Base-by-base conservation (phyloP, 2,113 vertebrate species). In the Gadus chalcogrammus region DNA sequence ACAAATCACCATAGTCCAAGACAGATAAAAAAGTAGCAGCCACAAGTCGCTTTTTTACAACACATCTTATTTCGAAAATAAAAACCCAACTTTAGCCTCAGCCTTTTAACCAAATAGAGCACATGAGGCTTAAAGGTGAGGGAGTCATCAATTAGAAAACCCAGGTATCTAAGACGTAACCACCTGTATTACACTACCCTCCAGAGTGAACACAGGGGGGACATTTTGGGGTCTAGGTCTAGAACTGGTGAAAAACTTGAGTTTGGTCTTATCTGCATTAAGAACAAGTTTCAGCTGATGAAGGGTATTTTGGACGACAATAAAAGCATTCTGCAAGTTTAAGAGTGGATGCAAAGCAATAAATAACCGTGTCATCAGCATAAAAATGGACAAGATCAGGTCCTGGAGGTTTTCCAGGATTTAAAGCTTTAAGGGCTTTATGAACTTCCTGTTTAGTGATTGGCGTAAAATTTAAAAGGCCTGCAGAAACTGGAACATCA, bases 311-410 rank as follows among this genome's bases (percentile, higher is more conserved):
- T 58, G 59, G 59, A 61, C 18, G 18, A 61, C n/a, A 61, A 61
- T 61, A 6, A n/a, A 61, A 61, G 59, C 59, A 61, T 61, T 61
- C 18, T 61, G 59, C 59, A 61, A 61, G 59, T 61, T 20, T n/a
- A 61, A 61, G 59, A 61, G n/a, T 61, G 3, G 59, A 7, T 61
- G n/a, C 59, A 61, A 17, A 61, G 59, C 59, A 61, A 3, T 61
- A 61, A 7, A 42, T 61, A 61, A n/a, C 17, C 16, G 59, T 20
- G 59, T 61, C 59, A 61, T 61, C 16, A 61, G 59, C 59, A 61
- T 61, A 61, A 61, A 61, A 61, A 20, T 61, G 16, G 5, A 42
- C 9, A 42, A 42, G 38, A 42, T 42, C n/a, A 28, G 28, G 68
- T 22, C 61, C 58, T 42, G 61, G 61, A 20, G 56, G n/a, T 69